Evolutionary conservation across 2,113 vertebrate species (phyloP).

Genomic region (Paramormyrops kingsleyae): DNA sequence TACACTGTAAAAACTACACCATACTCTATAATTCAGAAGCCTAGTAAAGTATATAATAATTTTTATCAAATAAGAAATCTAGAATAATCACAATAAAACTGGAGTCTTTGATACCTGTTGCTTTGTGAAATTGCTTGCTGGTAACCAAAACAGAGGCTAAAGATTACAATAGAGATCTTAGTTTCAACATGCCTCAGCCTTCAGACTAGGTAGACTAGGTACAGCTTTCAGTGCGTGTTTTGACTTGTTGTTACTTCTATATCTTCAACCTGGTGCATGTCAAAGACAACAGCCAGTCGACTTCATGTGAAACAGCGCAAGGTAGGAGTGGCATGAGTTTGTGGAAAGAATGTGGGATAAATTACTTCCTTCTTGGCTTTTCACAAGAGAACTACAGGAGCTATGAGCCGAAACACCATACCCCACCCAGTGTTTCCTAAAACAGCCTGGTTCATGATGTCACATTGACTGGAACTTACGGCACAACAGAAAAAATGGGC

Average conservation of each 20-base stretch:
- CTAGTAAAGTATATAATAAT: background rate
- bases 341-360: background rate
- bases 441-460: background rate
- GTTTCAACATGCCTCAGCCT: background rate
- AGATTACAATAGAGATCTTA: background rate
- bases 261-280: background rate
- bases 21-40: background rate
- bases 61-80: background rate
- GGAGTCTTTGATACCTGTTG: background rate
- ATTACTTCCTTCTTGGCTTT: background rate
- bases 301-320: background rate
- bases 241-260: background rate
- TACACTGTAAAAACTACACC: background rate
- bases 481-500: background rate
- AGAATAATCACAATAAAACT: background rate
- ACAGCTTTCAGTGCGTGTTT: background rate
- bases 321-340: background rate
- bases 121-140: background rate
- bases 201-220: background rate
- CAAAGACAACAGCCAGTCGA: background rate
- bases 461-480: background rate
- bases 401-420: background rate
- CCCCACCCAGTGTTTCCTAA: background rate
- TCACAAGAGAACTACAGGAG: background rate
- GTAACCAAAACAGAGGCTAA: background rate